Evolutionary conservation across 2,888 invertebrate genomes (phyloP).

Genomic region (Drosophila eohydei): DNA sequence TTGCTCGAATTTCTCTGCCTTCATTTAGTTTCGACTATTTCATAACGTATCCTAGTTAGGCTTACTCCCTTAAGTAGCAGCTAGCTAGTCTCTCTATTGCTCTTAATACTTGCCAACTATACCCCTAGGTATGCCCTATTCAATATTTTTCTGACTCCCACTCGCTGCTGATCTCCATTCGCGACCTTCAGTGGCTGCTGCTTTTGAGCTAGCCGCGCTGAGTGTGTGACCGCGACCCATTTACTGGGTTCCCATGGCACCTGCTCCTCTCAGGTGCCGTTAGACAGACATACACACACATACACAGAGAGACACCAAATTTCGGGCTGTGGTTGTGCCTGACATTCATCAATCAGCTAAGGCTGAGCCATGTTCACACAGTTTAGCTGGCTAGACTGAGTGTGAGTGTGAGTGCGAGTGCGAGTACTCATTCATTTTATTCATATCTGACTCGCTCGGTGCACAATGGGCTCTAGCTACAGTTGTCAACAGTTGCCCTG

Average conservation of each 20-base stretch:
- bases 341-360: slow-evolving; percentile 73
- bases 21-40: background rate
- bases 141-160: slow-evolving; percentile 35
- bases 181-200: slow-evolving; percentile 65
- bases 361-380: slow-evolving; percentile 63
- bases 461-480: slow-evolving; percentile 59
- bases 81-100: too few species aligned
- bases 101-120: too few species aligned
- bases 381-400: slow-evolving; percentile 50
- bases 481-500: slow-evolving; percentile 68
- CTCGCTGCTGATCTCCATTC: slow-evolving; percentile 46
- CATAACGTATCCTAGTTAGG: too few species aligned
- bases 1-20: background rate
- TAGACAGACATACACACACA: slow-evolving; percentile 29
- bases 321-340: slow-evolving; percentile 49
- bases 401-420: slow-evolving; percentile 20
- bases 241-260: slow-evolving; percentile 73
- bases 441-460: slow-evolving; percentile 48
- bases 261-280: slow-evolving; percentile 60
- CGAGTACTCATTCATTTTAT: slow-evolving; percentile 61
- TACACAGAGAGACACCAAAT: background rate
- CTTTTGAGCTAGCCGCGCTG: slow-evolving; percentile 12
- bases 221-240: slow-evolving; percentile 65
- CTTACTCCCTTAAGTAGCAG: too few species aligned
- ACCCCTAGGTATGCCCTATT: background rate